A percentile compares a stretch with the other conserved stretches of the same genome.
Evolutionary conservation across 2,888 invertebrate species (phyloP).

Genomic region (Nebria brevicollis): DNA sequence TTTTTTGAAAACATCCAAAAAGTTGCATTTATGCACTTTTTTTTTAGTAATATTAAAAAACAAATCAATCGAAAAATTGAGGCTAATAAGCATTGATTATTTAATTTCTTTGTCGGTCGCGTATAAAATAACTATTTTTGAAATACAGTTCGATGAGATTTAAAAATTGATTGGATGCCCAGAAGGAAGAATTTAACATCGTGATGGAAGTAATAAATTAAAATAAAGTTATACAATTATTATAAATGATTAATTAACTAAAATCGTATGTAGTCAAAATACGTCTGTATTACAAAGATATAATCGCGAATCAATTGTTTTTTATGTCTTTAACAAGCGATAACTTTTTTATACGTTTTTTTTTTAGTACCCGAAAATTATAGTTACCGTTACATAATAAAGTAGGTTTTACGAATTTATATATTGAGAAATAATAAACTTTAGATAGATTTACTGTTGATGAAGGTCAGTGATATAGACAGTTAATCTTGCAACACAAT

Average conservation of each 20-base stretch:
- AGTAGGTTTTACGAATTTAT: neutral
- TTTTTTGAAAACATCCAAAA: too few relatives aligned
- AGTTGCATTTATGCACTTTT: too few relatives aligned
- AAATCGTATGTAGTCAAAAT: neutral
- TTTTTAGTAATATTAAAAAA: too few relatives aligned
- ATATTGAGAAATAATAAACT: conserved; percentile 1
- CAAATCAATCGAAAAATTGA: too few relatives aligned
- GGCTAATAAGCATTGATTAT: too few relatives aligned
- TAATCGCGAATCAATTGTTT: neutral
- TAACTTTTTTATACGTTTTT: neutral
- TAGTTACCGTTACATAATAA: neutral
- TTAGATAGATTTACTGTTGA: neutral
- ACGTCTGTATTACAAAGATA: neutral
- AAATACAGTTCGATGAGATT: too few relatives aligned
- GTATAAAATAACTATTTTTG: too few relatives aligned
- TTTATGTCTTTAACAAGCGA: neutral
- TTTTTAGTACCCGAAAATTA: neutral
- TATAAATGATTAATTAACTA: neutral
- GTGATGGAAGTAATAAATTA: neutral
- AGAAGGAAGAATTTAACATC: neutral
- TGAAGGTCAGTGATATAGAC: neutral
- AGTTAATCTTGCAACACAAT: conserved; percentile 1
- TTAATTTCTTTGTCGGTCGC: too few relatives aligned
- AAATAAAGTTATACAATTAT: neutral
- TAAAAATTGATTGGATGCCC: neutral